Conservation (phyloP, 2,797 vertebrate species). For the Myotis planiceps region DNA sequence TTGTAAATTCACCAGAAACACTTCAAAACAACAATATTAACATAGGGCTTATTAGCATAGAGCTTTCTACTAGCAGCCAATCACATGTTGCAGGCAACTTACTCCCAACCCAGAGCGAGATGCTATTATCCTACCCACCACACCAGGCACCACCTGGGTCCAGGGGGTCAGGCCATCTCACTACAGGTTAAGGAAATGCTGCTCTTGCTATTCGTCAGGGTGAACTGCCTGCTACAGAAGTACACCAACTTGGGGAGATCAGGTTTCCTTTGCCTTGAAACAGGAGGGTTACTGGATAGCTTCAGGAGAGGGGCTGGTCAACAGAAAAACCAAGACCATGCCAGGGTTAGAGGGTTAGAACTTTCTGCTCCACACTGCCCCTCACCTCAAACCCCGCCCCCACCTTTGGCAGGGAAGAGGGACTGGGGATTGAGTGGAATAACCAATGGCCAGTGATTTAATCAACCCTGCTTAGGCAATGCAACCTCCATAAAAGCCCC, state of each 20-base stretch:
- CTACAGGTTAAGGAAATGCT: background rate
- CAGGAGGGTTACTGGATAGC: background rate
- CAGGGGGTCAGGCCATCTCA: rapidly evolving
- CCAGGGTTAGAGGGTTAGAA: background rate
- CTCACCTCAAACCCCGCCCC: background rate
- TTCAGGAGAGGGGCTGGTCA: background rate
- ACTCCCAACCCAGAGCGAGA: background rate
- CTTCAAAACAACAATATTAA: background rate
- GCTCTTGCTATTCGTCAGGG: no score
- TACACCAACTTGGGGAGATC: background rate
- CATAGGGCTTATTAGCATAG: background rate
- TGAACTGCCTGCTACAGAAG: background rate
- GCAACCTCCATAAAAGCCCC: background rate
- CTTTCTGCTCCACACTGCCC: background rate
- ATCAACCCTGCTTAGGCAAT: background rate
- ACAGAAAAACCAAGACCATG: background rate
- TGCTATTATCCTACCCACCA: background rate
- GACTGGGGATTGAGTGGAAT: background rate
- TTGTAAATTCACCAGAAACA: background rate
- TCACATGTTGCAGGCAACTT: background rate
- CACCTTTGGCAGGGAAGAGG: background rate
- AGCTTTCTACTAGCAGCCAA: background rate
- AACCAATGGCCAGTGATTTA: background rate
- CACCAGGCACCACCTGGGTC: background rate
- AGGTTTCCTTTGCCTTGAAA: background rate